Base-by-base conservation (phyloP, 2,113 vertebrate genomes). In the Catharus minimus region DNA sequence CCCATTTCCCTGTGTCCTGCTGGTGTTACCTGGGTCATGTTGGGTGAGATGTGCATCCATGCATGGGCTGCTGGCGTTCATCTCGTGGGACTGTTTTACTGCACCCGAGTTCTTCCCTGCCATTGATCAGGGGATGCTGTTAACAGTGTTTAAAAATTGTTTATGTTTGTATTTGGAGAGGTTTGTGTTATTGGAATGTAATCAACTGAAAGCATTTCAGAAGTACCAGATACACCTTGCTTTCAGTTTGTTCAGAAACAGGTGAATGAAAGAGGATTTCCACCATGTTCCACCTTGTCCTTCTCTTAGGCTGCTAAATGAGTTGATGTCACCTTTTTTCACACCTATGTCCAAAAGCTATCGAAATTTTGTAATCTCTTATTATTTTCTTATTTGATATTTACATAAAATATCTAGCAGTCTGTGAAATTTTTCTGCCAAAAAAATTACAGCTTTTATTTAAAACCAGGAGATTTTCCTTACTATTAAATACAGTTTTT, bases 51-150 rank as follows among this genome's bases (percentile, higher is more conserved):
- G 32, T 44, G 28, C 10, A 1, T 9, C 49, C 5, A 1, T 10
- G 10, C 13, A 1, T 2, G 3, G 4, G 4, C 33, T 65, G n/a
- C 49, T 86, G 4, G 39, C 18, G 12, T 61, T 88, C 1, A 0
- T 15, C 3, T 65, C 2, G 0, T 26, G 20, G 16, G 36, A 13
- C 24, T 65, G 19, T 13, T 53, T 23, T 7, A 7, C 43, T 64
- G 1, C 5, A 4, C 32, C 17, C 0, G 5, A 33, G 30, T 14
- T 62, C 33, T 43, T 39, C 27, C 8, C 32, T 65, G 32, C 62
- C 5, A 8, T 10, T 12, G 14, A 33, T 11, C 38, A 80, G 52
- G 39, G 53, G 56, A 7, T 68, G 28, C 6, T 57, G 4, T 10
- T 52, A 58, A 36, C 17, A 41, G 7, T 33, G 77, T 30, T 13